Percentiles rank a stretch among this genome's conserved stretches.
Evolutionary conservation across 2,888 invertebrate species (phyloP).

Genomic region (Acleris literana): DNA sequence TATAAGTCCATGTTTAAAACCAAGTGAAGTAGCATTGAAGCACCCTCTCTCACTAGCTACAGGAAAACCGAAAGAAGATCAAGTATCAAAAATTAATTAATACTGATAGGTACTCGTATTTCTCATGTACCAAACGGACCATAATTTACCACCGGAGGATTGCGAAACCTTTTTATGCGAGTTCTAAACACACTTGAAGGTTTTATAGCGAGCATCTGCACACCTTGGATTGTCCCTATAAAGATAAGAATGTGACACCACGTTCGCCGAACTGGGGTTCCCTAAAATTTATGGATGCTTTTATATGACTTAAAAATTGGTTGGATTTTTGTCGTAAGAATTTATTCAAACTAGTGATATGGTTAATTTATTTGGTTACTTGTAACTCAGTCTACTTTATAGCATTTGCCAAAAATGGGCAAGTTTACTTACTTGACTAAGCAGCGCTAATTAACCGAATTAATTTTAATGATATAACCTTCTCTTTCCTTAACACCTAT

Average conservation of each 20-base stretch:
- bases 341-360: neutral
- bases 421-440: no score
- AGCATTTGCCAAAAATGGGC: no score
- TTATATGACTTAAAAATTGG: conserved; percentile 60
- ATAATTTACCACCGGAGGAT: no score
- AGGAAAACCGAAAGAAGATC: no score
- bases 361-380: neutral
- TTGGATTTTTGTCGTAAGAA: conserved; percentile 44
- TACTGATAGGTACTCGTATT: no score
- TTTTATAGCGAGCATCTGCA: conserved; percentile 52
- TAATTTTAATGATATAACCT: neutral
- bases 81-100: no score
- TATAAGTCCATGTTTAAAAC: no score
- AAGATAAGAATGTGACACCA: conserved; percentile 68
- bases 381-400: no score
- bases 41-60: no score
- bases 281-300: conserved; percentile 66
- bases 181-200: conserved; percentile 41
- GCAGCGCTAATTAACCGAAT: no score
- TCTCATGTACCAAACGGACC: no score
- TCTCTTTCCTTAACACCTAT: neutral
- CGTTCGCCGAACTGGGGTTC: conserved; percentile 56
- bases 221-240: conserved; percentile 66
- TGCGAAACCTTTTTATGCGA: neutral
- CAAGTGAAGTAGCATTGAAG: no score